Evolutionary conservation across 2,113 vertebrate species (phyloP), one percentile per base, ranked within the genome.

Genomic region (Phoxinus phoxinus): DNA sequence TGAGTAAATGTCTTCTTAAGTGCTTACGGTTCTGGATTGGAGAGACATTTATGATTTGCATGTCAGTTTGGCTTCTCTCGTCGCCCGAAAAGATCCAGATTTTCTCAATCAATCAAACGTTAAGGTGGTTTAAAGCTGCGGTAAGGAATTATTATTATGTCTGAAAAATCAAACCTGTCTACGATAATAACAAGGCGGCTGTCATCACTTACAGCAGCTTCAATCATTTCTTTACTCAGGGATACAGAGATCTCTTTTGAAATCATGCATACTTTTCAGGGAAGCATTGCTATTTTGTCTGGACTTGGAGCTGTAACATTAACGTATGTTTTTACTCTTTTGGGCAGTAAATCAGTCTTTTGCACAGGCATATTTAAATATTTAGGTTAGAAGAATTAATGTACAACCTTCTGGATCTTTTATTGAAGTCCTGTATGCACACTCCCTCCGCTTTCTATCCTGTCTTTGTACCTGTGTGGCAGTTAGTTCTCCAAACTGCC

Each of bases 21-120:
- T 76, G 21, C 17, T 44, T 32, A 32, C 35, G 17, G 2, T 51
- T 78, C 7, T 10, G 27, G 37, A 48, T 13, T 30, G 30, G 41
- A 46, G 13, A 75, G 61, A 32, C 44, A n/a, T 72, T 27, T 27
- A 63, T 30, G 44, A 53, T 63, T 82, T 85, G 83, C 86, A 75
- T 75, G 76, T 81, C 23, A n/a, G 59, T 81, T 81, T 74, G 56
- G 32, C 63, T 81, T 56, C 76, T 44, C 13, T 69, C 81, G 10
- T 85, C n/a, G n/a, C 23, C 27, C 74, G 41, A 82, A 77, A 87
- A 87, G 86, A 87, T 87, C 86, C 86, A 88, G 78, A 77, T 81
- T 77, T 75, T 32, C 69, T 41, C 41, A 56, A 58, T 53, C 41
- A 37, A 37, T 37, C 17, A 35, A n/a, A 12, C 23, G 19, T 25